These are phyloP conservation scores for Atlantisia rogersi DNA, from an alignment of 2,113 vertebrate genomes.

Conservation along the genomic window DNA sequence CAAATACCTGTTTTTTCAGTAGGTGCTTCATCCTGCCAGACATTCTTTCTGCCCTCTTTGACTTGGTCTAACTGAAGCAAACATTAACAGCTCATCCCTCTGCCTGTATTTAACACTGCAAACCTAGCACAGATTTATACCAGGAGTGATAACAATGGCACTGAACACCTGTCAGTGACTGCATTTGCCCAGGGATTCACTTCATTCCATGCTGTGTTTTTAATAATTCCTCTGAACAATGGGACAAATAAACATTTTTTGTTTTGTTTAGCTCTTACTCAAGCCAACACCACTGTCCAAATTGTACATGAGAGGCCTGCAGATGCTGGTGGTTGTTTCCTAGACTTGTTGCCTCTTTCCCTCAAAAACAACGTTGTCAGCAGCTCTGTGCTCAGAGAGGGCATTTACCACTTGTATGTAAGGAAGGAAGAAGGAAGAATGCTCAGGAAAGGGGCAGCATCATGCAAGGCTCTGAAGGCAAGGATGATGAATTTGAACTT, in stretches of 20 bases:
- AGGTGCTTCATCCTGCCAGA: not conserved
- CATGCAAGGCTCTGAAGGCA: not conserved
- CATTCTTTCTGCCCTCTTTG: not conserved
- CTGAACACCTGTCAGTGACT: slow-evolving; percentile 38
- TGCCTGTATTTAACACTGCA: slow-evolving; percentile 22
- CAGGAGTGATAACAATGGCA: slow-evolving; percentile 45
- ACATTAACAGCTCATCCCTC: not conserved
- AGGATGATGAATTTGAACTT: slow-evolving; percentile 29
- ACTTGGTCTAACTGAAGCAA: not conserved
- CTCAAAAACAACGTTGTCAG: slow-evolving; percentile 14
- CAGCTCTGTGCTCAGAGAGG: slow-evolving; percentile 18
- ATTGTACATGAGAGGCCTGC: slow-evolving; percentile 31
- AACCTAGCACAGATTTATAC: slow-evolving; percentile 21
- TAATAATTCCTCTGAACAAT: slow-evolving; percentile 16
- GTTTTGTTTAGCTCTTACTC: not conserved
- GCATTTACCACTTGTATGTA: slow-evolving; percentile 47
- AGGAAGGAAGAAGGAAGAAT: slow-evolving; percentile 69
- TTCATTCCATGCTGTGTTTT: not conserved
- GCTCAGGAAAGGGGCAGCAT: slow-evolving; percentile 48
- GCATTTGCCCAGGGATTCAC: slow-evolving; percentile 46
- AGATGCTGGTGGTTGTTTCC: slow-evolving; percentile 40
- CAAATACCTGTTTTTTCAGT: not conserved
- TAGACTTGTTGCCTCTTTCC: slow-evolving; percentile 21
- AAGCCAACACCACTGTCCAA: slow-evolving; percentile 20
- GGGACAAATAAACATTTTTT: slow-evolving; percentile 11